Conservation (phyloP, 2,888 invertebrate species). For the Fissipunctia ypsillon region DNA sequence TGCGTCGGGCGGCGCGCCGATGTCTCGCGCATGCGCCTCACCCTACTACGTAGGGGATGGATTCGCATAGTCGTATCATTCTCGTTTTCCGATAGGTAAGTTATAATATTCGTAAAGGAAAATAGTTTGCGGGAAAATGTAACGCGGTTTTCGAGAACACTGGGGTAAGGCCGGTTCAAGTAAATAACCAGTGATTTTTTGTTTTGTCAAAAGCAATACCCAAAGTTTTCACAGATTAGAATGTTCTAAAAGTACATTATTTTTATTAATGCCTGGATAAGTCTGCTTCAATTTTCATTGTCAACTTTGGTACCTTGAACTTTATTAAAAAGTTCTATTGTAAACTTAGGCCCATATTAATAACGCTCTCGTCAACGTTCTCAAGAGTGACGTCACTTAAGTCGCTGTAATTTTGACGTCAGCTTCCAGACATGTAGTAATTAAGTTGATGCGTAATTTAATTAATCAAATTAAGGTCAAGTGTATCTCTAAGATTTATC, state of each 20-base stretch:
- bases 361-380: constrained; percentile 23
- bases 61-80: constrained; percentile 70
- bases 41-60: constrained; percentile 68
- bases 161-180: constrained; percentile 20
- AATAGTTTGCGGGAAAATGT: constrained; percentile 56
- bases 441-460: constrained; percentile 30
- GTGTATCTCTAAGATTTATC: constrained; percentile 7
- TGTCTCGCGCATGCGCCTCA: constrained; percentile 81
- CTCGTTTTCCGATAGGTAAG: constrained; percentile 79
- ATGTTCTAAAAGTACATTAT: constrained; percentile 37
- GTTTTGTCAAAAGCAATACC: constrained; percentile 33
- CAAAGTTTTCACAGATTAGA: constrained; percentile 37
- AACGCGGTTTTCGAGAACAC: constrained; percentile 20
- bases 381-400: constrained; percentile 38
- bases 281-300: constrained; percentile 33
- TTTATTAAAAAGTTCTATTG: constrained; percentile 40
- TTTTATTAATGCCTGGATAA: constrained; percentile 22
- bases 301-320: constrained; percentile 23
- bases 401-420: constrained; percentile 33
- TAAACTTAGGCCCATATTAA: constrained; percentile 38
- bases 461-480: constrained; percentile 36
- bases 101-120: constrained; percentile 73
- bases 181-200: too few relatives aligned
- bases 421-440: constrained; percentile 38
- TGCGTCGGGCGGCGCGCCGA: constrained; percentile 81